A percentile compares a stretch with the other conserved stretches of the same genome.
These are phyloP conservation scores for Macrobrachium nipponense DNA, from an alignment of 1,140 invertebrate species.

Conservation along the genomic window DNA sequence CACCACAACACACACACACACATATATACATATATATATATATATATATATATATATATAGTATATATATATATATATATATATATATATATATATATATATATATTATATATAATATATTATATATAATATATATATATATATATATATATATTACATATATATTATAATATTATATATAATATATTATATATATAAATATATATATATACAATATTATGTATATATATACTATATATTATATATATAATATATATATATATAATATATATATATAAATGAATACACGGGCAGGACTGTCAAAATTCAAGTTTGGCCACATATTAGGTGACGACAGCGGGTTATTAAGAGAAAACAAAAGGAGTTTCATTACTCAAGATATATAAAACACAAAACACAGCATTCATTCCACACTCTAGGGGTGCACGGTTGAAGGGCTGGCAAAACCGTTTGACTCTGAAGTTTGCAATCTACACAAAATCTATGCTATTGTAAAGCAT, in stretches of 20 bases:
- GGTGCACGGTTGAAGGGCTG: too few species aligned
- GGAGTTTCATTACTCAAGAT: too few species aligned
- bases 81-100: conserved; percentile 13
- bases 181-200: conserved; percentile 5
- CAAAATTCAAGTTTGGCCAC: too few species aligned
- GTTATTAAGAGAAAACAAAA: too few species aligned
- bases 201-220: not conserved
- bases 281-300: too few species aligned
- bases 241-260: not conserved
- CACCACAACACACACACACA: too few species aligned
- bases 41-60: conserved; percentile 9
- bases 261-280: conserved; percentile 3
- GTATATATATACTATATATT: not conserved
- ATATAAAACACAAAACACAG: too few species aligned
- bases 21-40: not conserved
- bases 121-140: conserved; percentile 20
- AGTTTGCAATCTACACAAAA: too few species aligned
- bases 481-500: too few species aligned
- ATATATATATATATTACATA: conserved; percentile 3
- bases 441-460: too few species aligned
- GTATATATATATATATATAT: conserved; percentile 13
- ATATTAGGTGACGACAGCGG: too few species aligned
- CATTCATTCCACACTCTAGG: too few species aligned
- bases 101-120: conserved; percentile 5
- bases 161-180: conserved; percentile 11